Evolutionary conservation across 2,888 invertebrate genomes (phyloP).

Genomic region (Andrena fulva): DNA sequence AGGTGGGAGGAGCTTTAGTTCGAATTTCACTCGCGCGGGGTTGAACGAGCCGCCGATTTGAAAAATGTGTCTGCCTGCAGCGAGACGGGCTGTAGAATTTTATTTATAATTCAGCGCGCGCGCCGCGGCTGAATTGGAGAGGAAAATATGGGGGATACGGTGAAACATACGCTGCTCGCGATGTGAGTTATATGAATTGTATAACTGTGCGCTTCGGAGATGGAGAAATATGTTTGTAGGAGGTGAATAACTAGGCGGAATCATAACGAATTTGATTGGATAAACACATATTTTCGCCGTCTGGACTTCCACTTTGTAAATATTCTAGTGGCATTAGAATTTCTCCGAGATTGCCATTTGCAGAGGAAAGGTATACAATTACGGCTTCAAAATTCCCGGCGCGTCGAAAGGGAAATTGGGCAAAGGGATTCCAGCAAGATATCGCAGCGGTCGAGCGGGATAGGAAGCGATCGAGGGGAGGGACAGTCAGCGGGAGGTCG

Average conservation of each 20-base stretch:
- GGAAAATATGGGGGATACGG: conserved; percentile 9
- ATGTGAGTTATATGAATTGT: conserved; percentile 14
- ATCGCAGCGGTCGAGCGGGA: conserved; percentile 24
- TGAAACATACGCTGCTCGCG: conserved; percentile 1
- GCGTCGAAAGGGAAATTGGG: conserved; percentile 10
- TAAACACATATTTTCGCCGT: too few species aligned
- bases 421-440: conserved; percentile 10
- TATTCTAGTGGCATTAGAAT: too few species aligned
- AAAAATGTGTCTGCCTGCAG: conserved; percentile 21
- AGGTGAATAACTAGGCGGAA: not conserved
- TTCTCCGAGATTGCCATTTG: too few species aligned
- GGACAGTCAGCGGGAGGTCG: conserved; percentile 24
- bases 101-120: conserved; percentile 34
- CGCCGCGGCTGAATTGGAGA: conserved; percentile 19
- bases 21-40: conserved; percentile 37
- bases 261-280: too few species aligned
- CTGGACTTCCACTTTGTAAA: too few species aligned
- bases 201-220: conserved; percentile 1
- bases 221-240: conserved; percentile 14
- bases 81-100: conserved; percentile 32
- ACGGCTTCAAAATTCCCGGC: not conserved
- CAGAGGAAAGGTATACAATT: not conserved
- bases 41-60: conserved; percentile 11
- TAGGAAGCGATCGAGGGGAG: conserved; percentile 22
- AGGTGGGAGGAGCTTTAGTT: not conserved